A percentile compares a stretch with the other conserved stretches of the same genome.
Conservation (phyloP, 2,888 invertebrate species). For the Rhagonycha lutea region DNA sequence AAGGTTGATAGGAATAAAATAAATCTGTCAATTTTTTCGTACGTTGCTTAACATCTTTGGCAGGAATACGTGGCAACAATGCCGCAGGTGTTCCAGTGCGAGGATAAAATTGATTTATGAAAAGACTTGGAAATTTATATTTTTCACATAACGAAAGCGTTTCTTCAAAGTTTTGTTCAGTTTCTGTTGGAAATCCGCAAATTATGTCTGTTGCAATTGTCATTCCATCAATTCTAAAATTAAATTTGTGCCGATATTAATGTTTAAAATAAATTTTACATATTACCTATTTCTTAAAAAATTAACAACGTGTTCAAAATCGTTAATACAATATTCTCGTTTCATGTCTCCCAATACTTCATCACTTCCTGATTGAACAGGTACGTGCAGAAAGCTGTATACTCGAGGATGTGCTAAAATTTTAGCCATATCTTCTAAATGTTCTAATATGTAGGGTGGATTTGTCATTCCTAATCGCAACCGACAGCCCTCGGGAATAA, state of each 20-base stretch:
- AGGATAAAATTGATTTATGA: constrained; percentile 98
- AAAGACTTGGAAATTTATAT: constrained; percentile 90
- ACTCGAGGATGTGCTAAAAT: constrained; percentile 88
- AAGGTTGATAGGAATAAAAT: constrained; percentile 88
- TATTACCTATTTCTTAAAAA: constrained; percentile 74
- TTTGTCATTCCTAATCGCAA: constrained; percentile 97
- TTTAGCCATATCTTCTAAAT: constrained; percentile 85
- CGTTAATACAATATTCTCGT: constrained; percentile 86
- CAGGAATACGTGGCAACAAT: constrained; percentile 79
- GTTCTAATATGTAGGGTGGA: constrained; percentile 96
- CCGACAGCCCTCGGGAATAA: constrained; percentile 75
- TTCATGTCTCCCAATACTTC: constrained; percentile 94
- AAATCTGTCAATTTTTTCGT: constrained; percentile 87
- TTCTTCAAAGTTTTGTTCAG: constrained; percentile 84
- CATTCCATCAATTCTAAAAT: constrained; percentile 78
- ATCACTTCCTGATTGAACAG: constrained; percentile 98
- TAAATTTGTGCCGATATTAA: neutral
- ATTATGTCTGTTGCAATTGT: constrained; percentile 98
- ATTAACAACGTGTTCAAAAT: constrained; percentile 89
- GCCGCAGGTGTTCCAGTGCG: constrained; percentile 97
- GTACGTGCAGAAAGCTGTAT: constrained; percentile 95
- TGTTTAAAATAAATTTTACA: neutral
- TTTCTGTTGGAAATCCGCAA: constrained; percentile 98
- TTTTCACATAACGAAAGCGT: constrained; percentile 82
- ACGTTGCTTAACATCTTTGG: constrained; percentile 85